A percentile compares a stretch with the other conserved stretches of the same genome.
Conservation (phyloP, 2,113 vertebrate species). For the Peromyscus maniculatus region DNA sequence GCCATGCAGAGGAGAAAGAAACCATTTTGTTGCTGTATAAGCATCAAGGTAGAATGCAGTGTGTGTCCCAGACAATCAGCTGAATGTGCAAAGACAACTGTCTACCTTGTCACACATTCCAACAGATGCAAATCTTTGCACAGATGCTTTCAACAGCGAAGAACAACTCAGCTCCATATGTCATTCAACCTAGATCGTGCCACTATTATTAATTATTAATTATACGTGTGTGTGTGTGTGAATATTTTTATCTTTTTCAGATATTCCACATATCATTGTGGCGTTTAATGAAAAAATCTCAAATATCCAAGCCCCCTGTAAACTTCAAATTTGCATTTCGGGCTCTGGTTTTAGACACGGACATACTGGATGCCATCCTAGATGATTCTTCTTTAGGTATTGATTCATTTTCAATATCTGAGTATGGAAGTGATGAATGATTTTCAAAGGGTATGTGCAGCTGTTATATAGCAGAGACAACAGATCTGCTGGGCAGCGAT, state of each 20-base stretch:
- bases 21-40: background rate
- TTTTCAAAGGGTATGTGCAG: background rate
- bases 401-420: background rate
- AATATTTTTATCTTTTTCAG: slow-evolving; percentile 84
- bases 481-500: fast-evolving
- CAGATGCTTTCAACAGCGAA: background rate
- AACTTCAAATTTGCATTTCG: slow-evolving; percentile 90
- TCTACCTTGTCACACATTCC: background rate
- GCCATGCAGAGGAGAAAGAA: background rate
- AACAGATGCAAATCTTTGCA: background rate
- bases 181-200: background rate
- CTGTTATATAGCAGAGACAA: background rate
- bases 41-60: background rate
- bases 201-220: background rate
- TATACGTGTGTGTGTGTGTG: background rate
- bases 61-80: background rate
- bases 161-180: background rate
- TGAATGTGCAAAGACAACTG: background rate
- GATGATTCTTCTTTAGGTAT: slow-evolving; percentile 85
- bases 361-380: slow-evolving; percentile 43
- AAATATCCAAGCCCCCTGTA: slow-evolving; percentile 82
- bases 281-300: slow-evolving; percentile 87
- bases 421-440: background rate
- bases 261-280: slow-evolving; percentile 91
- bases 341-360: slow-evolving; percentile 89